Evolutionary conservation across 2,888 invertebrate genomes (phyloP).

Genomic region (Coecobrya sp.): DNA sequence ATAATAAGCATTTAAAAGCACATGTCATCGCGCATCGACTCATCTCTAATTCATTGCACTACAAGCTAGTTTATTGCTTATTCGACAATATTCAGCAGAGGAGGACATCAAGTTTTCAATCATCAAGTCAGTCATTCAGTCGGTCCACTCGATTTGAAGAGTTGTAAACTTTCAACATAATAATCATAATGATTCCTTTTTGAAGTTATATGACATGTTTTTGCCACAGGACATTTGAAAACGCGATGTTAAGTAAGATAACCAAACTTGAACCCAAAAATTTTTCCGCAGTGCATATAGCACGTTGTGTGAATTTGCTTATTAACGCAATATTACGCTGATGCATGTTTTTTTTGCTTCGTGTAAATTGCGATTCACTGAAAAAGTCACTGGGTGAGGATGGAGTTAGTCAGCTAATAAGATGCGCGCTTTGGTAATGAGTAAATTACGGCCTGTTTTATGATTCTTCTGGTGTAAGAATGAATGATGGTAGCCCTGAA

Average conservation of each 20-base stretch:
- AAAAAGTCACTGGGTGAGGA: conserved; percentile 52
- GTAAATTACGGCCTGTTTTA: conserved; percentile 72
- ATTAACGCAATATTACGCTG: background rate
- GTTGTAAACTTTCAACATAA: conserved; percentile 66
- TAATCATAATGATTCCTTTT: conserved; percentile 47
- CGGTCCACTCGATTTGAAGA: conserved; percentile 58
- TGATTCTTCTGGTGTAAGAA: conserved; percentile 54
- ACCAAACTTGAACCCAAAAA: background rate
- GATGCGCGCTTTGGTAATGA: conserved; percentile 65
- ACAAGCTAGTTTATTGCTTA: conserved; percentile 30
- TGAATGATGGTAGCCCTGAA: conserved; percentile 69
- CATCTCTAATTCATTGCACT: conserved; percentile 7
- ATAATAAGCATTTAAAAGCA: background rate
- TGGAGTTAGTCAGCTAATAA: conserved; percentile 68
- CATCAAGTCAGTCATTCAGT: conserved; percentile 74
- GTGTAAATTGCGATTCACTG: conserved; percentile 27
- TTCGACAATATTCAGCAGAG: conserved; percentile 34
- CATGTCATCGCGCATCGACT: conserved; percentile 52
- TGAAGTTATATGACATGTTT: conserved; percentile 53
- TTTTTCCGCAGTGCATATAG: background rate
- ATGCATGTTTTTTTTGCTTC: background rate
- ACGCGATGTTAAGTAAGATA: conserved; percentile 36
- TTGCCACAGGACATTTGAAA: conserved; percentile 69
- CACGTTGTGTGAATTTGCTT: background rate
- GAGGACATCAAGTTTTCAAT: conserved; percentile 71